These are phyloP conservation scores for Dioctria rufipes DNA, from an alignment of 2,888 invertebrate species.

Conservation along the genomic window DNA sequence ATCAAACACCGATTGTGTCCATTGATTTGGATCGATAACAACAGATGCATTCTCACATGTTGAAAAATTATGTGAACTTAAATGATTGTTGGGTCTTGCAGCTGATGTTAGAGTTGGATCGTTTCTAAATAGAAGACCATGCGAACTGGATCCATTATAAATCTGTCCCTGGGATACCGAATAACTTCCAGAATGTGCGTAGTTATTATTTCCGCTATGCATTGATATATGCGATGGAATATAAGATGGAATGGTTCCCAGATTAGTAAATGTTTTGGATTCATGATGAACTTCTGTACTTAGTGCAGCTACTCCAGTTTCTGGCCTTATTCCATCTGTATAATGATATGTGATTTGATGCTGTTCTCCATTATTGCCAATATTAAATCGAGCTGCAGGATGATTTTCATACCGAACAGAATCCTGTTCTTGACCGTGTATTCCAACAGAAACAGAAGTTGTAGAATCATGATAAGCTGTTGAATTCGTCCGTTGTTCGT, in stretches of 20 bases:
- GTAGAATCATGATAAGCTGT: slow-evolving; percentile 60
- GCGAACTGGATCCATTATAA: slow-evolving; percentile 65
- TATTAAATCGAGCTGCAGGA: slow-evolving; percentile 47
- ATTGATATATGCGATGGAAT: slow-evolving; percentile 45
- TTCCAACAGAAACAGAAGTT: slow-evolving; percentile 46
- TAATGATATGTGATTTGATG: slow-evolving; percentile 65
- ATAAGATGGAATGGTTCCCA: slow-evolving; percentile 63
- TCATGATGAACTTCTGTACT: slow-evolving; percentile 62
- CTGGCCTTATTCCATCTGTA: slow-evolving; percentile 47
- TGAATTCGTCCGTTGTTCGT: slow-evolving; percentile 61
- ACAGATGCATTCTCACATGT: slow-evolving; percentile 65
- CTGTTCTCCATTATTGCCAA: slow-evolving; percentile 55
- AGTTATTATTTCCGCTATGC: slow-evolving; percentile 25
- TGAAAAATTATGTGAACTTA: slow-evolving; percentile 58
- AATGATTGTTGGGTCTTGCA: slow-evolving; percentile 65
- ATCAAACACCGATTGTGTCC: slow-evolving; percentile 64
- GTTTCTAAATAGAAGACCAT: slow-evolving; percentile 66
- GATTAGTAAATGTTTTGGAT: slow-evolving; percentile 69
- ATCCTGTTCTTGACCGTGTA: slow-evolving; percentile 56
- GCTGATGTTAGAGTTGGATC: slow-evolving; percentile 68
- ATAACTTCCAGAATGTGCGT: slow-evolving; percentile 47
- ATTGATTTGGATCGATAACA: slow-evolving; percentile 64
- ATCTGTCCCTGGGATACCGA: slow-evolving; percentile 63
- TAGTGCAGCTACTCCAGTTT: slow-evolving; percentile 9
- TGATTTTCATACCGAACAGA: slow-evolving; percentile 56